phyloP scores from a whole-genome alignment of 2,797 vertebrate species.

The Arrhamphus sclerolepis region DNA sequence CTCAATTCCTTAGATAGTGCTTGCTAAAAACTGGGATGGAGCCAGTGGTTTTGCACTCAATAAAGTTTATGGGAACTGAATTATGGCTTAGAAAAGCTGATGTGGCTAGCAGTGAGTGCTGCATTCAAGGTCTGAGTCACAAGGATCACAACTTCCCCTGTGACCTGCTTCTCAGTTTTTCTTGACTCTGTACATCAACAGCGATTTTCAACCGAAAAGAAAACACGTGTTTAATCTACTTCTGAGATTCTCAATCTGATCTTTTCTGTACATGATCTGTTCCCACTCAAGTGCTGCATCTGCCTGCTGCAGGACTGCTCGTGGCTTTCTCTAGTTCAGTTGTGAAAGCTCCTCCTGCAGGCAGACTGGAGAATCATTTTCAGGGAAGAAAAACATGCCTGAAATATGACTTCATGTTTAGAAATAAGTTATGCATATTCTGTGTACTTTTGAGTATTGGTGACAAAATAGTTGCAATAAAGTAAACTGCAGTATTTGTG shows the following conservation, averaged over 20 bases:
- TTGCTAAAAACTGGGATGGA: conserved; percentile 64
- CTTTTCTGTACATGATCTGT: conserved; percentile 3
- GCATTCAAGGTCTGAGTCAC: too few relatives aligned
- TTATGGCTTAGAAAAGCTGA: too few relatives aligned
- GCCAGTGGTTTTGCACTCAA: conserved; percentile 76
- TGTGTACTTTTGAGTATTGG: too few relatives aligned
- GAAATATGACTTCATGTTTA: conserved; percentile 13
- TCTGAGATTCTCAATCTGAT: not conserved
- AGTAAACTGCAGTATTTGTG: too few relatives aligned
- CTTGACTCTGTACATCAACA: too few relatives aligned
- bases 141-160: too few relatives aligned
- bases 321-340: conserved; percentile 35
- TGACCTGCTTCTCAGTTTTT: too few relatives aligned
- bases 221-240: too few relatives aligned
- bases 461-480: too few relatives aligned
- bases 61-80: conserved; percentile 62
- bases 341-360: conserved; percentile 77
- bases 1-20: conserved; percentile 44
- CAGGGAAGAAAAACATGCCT: conserved; percentile 10
- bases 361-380: conserved; percentile 47
- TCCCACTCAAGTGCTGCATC: not conserved
- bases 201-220: too few relatives aligned
- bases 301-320: conserved; percentile 18
- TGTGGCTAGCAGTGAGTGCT: too few relatives aligned
- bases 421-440: too few relatives aligned